Conservation (phyloP, 2,113 vertebrate genomes). For the Xenus cinereus region DNA sequence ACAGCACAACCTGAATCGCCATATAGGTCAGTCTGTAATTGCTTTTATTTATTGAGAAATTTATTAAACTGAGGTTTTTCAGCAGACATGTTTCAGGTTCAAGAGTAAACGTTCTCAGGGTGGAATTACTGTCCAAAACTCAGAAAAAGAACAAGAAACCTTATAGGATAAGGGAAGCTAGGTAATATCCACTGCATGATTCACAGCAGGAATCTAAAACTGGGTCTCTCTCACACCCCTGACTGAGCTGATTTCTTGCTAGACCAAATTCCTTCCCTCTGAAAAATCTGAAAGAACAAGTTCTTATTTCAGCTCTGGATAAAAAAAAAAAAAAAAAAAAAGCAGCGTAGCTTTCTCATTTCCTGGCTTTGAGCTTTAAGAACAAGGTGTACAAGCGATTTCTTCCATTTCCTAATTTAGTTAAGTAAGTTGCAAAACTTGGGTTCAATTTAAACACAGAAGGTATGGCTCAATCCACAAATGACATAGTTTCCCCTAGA, state of each 20-base stretch:
- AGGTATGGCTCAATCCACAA: not conserved
- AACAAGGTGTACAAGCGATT: not conserved
- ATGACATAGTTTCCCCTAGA: not conserved
- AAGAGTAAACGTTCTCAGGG: not conserved
- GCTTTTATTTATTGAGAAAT: not conserved
- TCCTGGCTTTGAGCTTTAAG: slow-evolving; percentile 32
- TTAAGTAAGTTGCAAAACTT: not conserved
- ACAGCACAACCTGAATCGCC: not conserved
- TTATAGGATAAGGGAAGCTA: not conserved
- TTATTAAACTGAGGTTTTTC: not conserved
- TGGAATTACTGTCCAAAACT: not conserved
- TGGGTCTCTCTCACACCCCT: not conserved
- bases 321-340: not conserved
- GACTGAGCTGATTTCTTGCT: slow-evolving; percentile 15
- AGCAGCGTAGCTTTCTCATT: not conserved
- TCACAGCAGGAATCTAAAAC: slow-evolving; percentile 34
- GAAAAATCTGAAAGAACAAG: slow-evolving; percentile 1
- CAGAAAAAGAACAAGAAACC: not conserved
- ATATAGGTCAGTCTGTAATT: not conserved
- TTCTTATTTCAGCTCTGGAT: not conserved
- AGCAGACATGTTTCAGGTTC: not conserved
- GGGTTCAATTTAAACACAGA: not conserved
- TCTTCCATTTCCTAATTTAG: slow-evolving; percentile 12
- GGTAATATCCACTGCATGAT: not conserved
- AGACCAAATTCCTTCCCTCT: slow-evolving; percentile 6